Conservation (phyloP, 2,888 invertebrate genomes). For the Agonopterix alstromeriana region DNA sequence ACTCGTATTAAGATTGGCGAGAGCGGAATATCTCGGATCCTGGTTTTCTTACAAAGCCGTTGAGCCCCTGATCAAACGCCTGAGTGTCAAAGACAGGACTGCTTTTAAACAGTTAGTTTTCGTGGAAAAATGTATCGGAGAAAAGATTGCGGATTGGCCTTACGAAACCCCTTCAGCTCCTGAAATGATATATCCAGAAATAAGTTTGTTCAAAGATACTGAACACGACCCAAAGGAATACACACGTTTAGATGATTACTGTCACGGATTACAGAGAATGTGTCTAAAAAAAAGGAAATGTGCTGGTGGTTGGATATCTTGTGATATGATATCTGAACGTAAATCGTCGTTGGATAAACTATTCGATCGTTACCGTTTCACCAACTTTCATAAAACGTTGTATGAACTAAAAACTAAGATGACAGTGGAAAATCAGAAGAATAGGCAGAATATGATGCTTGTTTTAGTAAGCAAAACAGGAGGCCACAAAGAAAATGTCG, state of each 20-base stretch:
- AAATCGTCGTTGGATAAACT: slow-evolving; percentile 33
- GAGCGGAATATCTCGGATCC: slow-evolving; percentile 14
- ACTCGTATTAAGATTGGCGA: slow-evolving; percentile 19
- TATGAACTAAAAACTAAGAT: slow-evolving; percentile 38
- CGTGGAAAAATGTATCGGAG: slow-evolving; percentile 20
- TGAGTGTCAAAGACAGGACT: slow-evolving; percentile 17
- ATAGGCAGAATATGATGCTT: slow-evolving; percentile 45
- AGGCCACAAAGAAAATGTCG: slow-evolving; percentile 30
- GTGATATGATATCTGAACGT: slow-evolving; percentile 13
- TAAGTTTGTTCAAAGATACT: slow-evolving; percentile 20
- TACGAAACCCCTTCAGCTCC: slow-evolving; percentile 22
- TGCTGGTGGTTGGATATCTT: not conserved
- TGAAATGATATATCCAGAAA: not conserved
- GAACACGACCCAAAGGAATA: not conserved
- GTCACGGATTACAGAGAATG: not conserved
- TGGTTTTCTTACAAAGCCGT: slow-evolving; percentile 21
- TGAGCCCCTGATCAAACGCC: slow-evolving; percentile 22
- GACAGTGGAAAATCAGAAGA: slow-evolving; percentile 32
- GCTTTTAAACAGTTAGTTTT: slow-evolving; percentile 27
- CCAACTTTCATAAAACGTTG: slow-evolving; percentile 38
- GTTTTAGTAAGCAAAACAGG: slow-evolving; percentile 57
- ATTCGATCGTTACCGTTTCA: slow-evolving; percentile 46
- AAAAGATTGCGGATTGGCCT: slow-evolving; percentile 21
- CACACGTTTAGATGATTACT: not conserved
- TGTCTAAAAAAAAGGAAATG: not conserved